A percentile compares a stretch with the other conserved stretches of the same genome.
Conservation (phyloP, 2,888 invertebrate species). For the Drosophila atripex region DNA sequence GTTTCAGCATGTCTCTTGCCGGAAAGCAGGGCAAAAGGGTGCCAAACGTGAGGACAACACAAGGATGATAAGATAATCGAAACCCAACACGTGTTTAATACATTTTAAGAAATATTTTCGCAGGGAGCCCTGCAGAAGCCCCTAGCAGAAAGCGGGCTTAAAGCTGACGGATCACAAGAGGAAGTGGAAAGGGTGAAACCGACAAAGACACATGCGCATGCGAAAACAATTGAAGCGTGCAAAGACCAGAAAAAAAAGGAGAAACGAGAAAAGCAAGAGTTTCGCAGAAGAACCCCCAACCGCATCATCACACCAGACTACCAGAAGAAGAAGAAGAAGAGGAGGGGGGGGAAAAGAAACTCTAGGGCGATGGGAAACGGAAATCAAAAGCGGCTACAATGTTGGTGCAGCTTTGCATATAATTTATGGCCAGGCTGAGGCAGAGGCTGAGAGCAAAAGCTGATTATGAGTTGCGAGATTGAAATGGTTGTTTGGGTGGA, state of each 20-base stretch:
- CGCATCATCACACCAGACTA: constrained; percentile 42
- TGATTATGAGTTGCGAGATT: constrained; percentile 66
- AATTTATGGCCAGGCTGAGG: constrained; percentile 67
- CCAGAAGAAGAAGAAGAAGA: too few species aligned
- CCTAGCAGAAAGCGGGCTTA: background rate
- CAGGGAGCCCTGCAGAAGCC: background rate
- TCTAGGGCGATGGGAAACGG: constrained; percentile 76
- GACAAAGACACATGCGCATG: constrained; percentile 68
- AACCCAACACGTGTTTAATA: background rate
- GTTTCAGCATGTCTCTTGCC: too few species aligned
- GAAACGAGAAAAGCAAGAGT: constrained; percentile 71
- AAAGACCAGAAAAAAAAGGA: constrained; percentile 47
- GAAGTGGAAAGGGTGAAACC: constrained; percentile 35
- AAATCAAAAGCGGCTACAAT: constrained; percentile 79
- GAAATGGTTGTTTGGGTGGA: constrained; percentile 69
- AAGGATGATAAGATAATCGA: constrained; percentile 15
- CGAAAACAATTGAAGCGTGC: constrained; percentile 79
- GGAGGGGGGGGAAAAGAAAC: constrained; percentile 61
- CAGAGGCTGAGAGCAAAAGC: constrained; percentile 59
- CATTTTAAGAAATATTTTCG: constrained; percentile 1
- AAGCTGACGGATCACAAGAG: constrained; percentile 10
- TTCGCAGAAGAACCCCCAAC: constrained; percentile 52
- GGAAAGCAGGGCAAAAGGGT: constrained; percentile 2
- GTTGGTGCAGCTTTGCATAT: constrained; percentile 73
- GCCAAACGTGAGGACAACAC: constrained; percentile 7